phyloP scores from a whole-genome alignment of 2,888 invertebrate species.

The Aphodius sticticus region DNA sequence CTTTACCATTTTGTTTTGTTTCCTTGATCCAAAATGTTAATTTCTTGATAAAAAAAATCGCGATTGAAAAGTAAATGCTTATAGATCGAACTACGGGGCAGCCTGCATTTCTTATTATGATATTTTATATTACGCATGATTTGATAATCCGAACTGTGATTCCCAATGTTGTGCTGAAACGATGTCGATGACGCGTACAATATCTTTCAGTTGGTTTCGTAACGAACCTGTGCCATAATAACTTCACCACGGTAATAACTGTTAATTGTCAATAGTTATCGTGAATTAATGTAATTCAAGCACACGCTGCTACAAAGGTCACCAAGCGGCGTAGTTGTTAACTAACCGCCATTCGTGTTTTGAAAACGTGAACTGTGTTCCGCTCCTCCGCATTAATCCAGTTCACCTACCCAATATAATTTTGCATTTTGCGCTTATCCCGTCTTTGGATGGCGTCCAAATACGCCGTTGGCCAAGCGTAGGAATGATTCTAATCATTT shows the following conservation, averaged over 20 bases:
- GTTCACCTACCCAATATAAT: not conserved
- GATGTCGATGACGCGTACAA: not conserved
- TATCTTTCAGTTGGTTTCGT: not conserved
- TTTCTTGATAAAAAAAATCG: too few relatives aligned
- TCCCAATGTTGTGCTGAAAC: too few relatives aligned
- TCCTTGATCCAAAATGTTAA: too few relatives aligned
- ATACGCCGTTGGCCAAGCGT: too few relatives aligned
- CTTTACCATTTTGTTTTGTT: too few relatives aligned
- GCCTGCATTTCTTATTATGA: too few relatives aligned
- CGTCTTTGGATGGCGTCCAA: too few relatives aligned
- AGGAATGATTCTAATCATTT: too few relatives aligned
- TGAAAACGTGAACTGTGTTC: not conserved
- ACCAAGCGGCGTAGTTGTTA: not conserved
- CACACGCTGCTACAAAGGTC: not conserved
- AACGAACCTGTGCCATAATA: not conserved
- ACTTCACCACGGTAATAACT: not conserved
- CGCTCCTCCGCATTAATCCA: not conserved
- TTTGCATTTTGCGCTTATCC: not conserved
- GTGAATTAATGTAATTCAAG: not conserved
- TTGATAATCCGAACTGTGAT: too few relatives aligned
- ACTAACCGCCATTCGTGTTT: not conserved
- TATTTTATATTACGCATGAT: too few relatives aligned
- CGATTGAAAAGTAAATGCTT: too few relatives aligned
- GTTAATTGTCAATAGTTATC: conserved; percentile 4
- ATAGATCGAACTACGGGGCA: too few relatives aligned